Percentiles rank a stretch among this genome's conserved stretches.
These are phyloP conservation scores for Schizaphis graminum DNA, from an alignment of 2,888 invertebrate species.

Conservation along the genomic window DNA sequence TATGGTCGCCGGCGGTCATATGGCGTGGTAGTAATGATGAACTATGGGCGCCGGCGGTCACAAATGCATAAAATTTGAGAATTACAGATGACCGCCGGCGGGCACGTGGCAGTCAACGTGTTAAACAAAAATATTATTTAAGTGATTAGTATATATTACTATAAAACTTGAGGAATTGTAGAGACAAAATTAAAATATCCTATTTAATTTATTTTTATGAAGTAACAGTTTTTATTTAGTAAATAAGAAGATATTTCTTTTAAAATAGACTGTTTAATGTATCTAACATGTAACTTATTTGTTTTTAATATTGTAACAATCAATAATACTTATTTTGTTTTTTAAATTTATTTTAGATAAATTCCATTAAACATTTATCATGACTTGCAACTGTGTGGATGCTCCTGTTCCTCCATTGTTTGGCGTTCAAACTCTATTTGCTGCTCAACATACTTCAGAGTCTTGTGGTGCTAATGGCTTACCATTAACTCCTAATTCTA, in stretches of 20 bases:
- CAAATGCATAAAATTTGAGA: no score
- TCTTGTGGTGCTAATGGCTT: conserved; percentile 96
- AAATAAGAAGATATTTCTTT: neutral
- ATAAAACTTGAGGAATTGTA: neutral
- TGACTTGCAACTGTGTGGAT: conserved; percentile 63
- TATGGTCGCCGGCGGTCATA: no score
- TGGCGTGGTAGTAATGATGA: no score
- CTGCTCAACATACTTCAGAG: conserved; percentile 89
- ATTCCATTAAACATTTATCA: conserved; percentile 42
- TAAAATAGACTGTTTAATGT: neutral
- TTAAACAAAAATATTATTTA: neutral
- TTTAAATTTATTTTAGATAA: conserved; percentile 56
- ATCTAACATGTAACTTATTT: neutral
- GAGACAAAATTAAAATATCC: neutral
- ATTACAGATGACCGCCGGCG: no score
- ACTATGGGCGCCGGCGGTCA: no score
- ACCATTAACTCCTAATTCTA: conserved; percentile 96
- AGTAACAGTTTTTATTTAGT: neutral
- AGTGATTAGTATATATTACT: neutral
- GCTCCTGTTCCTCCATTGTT: conserved; percentile 71
- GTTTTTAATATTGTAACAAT: neutral
- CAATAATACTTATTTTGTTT: neutral
- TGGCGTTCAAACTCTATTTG: conserved; percentile 93
- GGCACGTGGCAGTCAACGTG: no score
- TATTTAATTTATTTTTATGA: neutral